A percentile compares a stretch with the other conserved stretches of the same genome.
phyloP scores from a whole-genome alignment of 2,888 invertebrate species.

The Icerya purchasi region DNA sequence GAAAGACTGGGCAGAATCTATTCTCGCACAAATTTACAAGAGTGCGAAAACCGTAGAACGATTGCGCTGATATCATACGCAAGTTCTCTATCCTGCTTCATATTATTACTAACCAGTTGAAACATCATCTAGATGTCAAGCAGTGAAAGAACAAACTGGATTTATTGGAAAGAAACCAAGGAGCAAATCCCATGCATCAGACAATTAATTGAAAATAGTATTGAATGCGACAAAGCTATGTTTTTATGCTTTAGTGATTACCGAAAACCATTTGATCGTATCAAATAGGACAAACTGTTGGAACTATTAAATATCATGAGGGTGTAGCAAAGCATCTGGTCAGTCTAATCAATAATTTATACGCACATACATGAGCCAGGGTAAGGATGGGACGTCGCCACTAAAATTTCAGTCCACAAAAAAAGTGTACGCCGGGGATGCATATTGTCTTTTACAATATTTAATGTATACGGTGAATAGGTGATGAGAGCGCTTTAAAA shows the following conservation, averaged over 20 bases:
- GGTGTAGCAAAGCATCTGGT: background rate
- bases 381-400: background rate
- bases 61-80: background rate
- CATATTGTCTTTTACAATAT: no score
- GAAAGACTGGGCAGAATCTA: background rate
- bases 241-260: background rate
- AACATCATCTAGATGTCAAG: background rate
- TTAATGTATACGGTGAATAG: no score
- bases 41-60: background rate
- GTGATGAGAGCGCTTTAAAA: background rate
- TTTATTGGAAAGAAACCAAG: background rate
- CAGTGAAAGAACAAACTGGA: background rate
- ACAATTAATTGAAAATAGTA: background rate
- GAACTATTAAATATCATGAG: background rate
- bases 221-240: background rate
- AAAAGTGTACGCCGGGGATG: background rate
- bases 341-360: background rate
- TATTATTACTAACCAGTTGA: background rate
- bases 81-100: background rate
- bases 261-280: background rate
- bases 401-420: background rate
- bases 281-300: background rate
- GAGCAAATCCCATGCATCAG: background rate
- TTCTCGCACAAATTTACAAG: background rate
- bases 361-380: background rate